phyloP scores from a whole-genome alignment of 2,888 invertebrate genomes.

The Hesperia comma region DNA sequence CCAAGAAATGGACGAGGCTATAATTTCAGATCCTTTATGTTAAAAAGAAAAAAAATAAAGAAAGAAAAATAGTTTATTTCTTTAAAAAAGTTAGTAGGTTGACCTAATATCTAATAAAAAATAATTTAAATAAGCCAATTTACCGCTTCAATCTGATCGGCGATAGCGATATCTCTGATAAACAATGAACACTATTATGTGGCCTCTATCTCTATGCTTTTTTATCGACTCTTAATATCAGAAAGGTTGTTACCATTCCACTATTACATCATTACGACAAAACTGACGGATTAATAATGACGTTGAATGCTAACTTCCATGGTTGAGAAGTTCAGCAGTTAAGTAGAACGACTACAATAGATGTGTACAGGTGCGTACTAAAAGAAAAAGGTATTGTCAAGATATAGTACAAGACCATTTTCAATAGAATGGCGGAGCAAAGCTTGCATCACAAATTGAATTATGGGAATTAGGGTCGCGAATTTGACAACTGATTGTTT shows the following conservation, averaged over 20 bases:
- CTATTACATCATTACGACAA: background rate
- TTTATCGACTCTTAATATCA: no score
- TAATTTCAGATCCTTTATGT: no score
- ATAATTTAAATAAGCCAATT: no score
- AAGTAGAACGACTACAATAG: slow-evolving; percentile 16
- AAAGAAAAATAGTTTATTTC: no score
- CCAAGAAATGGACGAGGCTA: no score
- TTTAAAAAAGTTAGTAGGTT: no score
- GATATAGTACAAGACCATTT: slow-evolving; percentile 15
- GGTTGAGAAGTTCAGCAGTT: slow-evolving; percentile 1
- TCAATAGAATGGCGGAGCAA: slow-evolving; percentile 4
- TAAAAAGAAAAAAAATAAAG: no score
- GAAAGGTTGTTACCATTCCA: background rate
- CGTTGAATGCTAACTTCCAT: background rate
- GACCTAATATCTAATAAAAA: no score
- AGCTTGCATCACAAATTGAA: slow-evolving; percentile 12
- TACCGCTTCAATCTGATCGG: no score
- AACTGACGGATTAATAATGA: background rate
- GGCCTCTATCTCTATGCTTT: no score
- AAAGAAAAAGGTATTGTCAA: slow-evolving; percentile 8
- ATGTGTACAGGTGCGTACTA: slow-evolving; percentile 15
- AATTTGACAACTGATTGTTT: slow-evolving; percentile 15
- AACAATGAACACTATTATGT: no score
- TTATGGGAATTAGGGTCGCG: slow-evolving; percentile 13
- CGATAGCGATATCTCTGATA: no score